phyloP scores from a whole-genome alignment of 2,113 vertebrate species.

The Elanus axillaris region DNA sequence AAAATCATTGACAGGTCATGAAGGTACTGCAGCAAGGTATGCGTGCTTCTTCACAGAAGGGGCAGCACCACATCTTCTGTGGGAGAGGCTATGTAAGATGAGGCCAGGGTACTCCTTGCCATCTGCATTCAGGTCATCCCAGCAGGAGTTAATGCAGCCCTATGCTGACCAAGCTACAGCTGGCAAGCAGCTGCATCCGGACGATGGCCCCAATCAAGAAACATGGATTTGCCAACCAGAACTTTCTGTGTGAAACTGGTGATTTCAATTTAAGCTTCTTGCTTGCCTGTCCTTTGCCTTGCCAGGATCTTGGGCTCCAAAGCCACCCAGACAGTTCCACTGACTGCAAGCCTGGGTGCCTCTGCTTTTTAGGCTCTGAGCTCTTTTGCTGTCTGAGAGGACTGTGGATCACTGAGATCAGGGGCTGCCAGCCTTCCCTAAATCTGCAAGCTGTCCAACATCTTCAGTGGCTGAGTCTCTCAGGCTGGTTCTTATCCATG shows the following conservation, averaged over 20 bases:
- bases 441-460: not conserved
- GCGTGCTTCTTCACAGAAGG: accelerated
- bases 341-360: not conserved
- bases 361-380: not conserved
- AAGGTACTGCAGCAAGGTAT: not conserved
- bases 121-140: not conserved
- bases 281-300: not conserved
- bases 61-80: not conserved
- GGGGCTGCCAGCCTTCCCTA: not conserved
- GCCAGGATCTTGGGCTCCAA: not conserved
- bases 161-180: not conserved
- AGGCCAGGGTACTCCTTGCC: not conserved
- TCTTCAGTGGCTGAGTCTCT: not conserved
- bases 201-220: accelerated
- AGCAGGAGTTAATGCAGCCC: not conserved
- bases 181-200: not conserved
- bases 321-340: not conserved
- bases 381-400: not conserved
- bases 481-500: not conserved
- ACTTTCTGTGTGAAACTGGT: not conserved
- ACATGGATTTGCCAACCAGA: not conserved
- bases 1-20: not conserved
- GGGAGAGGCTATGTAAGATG: not conserved
- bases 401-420: not conserved
- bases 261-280: not conserved